Evolutionary conservation across 2,888 invertebrate species (phyloP).

Genomic region (Kryphioiulus occultus): DNA sequence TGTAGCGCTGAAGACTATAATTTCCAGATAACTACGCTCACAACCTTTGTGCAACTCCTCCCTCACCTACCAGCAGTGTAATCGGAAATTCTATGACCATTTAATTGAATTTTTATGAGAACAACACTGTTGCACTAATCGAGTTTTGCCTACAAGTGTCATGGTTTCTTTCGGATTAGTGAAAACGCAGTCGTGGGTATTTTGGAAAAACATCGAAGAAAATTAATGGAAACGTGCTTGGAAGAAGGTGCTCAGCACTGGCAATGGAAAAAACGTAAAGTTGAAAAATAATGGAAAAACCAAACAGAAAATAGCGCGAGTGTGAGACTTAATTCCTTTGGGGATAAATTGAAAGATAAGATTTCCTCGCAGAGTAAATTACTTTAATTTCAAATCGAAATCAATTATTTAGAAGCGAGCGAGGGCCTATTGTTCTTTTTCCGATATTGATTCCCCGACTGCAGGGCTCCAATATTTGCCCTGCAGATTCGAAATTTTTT

Average conservation of each 20-base stretch:
- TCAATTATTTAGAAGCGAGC: slow-evolving; percentile 1
- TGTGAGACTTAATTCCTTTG: background rate
- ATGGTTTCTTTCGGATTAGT: background rate
- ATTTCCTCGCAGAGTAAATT: slow-evolving; percentile 20
- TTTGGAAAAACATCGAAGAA: background rate
- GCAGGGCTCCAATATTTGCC: background rate
- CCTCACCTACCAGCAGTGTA: background rate
- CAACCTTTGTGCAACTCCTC: background rate
- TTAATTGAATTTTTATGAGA: slow-evolving; percentile 22
- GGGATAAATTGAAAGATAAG: background rate
- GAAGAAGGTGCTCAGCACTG: background rate
- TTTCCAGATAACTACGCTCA: background rate
- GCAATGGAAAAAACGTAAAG: background rate
- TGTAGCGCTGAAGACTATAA: background rate
- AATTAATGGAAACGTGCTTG: background rate
- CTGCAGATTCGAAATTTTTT: background rate
- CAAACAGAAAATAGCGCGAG: background rate
- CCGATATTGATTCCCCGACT: background rate
- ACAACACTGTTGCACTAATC: background rate
- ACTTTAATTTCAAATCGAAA: slow-evolving; percentile 27
- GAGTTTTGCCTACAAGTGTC: background rate
- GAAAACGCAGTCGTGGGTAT: background rate
- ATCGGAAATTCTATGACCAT: background rate
- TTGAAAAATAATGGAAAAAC: background rate
- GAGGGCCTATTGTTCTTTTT: slow-evolving; percentile 6